Conservation (phyloP, 2,113 vertebrate genomes). For the Ammospiza caudacuta region DNA sequence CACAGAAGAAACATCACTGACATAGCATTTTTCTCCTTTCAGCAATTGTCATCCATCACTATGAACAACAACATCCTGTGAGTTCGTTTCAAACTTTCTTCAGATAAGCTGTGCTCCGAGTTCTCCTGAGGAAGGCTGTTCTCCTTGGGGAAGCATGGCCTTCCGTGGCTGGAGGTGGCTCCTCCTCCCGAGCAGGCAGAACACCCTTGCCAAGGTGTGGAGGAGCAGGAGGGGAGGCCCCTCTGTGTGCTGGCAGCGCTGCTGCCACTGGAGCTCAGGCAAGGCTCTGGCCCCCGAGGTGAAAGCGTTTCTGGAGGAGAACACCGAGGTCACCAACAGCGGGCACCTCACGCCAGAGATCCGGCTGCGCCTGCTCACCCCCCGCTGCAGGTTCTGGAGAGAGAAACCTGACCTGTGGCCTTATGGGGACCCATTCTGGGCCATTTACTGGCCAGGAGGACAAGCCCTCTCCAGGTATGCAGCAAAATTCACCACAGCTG, state of each 20-base stretch:
- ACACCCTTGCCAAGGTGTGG: neutral
- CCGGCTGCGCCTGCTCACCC: conserved; percentile 85
- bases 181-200: neutral
- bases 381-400: conserved; percentile 88
- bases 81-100: neutral
- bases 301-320: conserved; percentile 80
- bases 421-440: conserved; percentile 91
- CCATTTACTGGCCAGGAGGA: conserved; percentile 96
- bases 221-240: neutral
- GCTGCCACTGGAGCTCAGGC: neutral
- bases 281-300: conserved; percentile 50
- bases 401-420: conserved; percentile 90
- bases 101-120: neutral
- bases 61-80: neutral
- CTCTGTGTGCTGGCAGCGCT: neutral
- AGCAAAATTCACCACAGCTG: neutral
- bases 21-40: neutral
- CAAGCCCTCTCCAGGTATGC: conserved; percentile 88
- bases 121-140: neutral
- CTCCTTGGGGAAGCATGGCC: conserved; percentile 8
- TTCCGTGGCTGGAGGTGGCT: neutral
- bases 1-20: neutral
- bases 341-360: conserved; percentile 89
- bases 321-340: conserved; percentile 82
- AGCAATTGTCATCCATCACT: neutral